These are phyloP conservation scores for Amblyopsis rosae DNA, from an alignment of 2,113 vertebrate genomes.

Conservation along the genomic window DNA sequence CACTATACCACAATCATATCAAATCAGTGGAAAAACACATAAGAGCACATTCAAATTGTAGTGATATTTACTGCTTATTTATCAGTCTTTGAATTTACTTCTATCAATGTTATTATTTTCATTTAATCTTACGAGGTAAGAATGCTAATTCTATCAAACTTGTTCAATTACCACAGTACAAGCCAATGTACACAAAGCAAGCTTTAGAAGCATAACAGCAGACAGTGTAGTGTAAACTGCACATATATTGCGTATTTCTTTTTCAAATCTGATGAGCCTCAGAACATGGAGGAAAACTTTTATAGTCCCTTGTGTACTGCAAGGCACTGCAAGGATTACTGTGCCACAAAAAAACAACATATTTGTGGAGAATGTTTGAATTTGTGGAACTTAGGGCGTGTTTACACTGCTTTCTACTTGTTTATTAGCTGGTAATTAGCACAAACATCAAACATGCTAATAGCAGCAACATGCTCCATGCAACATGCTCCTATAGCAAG, in stretches of 20 bases:
- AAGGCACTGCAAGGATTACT: not conserved
- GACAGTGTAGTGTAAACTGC: too few relatives aligned
- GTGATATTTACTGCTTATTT: too few relatives aligned
- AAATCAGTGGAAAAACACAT: too few relatives aligned
- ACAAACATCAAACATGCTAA: constrained; percentile 36
- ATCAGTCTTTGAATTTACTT: too few relatives aligned
- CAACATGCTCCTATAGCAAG: constrained; percentile 12
- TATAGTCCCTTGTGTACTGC: constrained; percentile 11
- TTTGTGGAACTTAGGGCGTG: constrained; percentile 28
- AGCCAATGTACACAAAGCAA: too few relatives aligned
- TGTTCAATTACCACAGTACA: too few relatives aligned
- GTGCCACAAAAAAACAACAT: constrained; percentile 3
- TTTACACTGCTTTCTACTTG: constrained; percentile 38
- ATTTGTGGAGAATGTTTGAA: constrained; percentile 12
- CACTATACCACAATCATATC: too few relatives aligned
- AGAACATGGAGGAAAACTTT: not conserved
- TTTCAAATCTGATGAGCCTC: not conserved
- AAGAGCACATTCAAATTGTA: too few relatives aligned
- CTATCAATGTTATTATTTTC: too few relatives aligned
- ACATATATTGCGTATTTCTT: not conserved
- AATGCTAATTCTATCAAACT: too few relatives aligned
- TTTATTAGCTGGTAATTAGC: constrained; percentile 41
- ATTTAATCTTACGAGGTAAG: too few relatives aligned
- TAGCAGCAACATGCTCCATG: not conserved
- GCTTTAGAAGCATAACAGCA: too few relatives aligned